These are phyloP conservation scores for Drosophila ambigua DNA, from an alignment of 1,140 invertebrate genomes.

Conservation along the genomic window DNA sequence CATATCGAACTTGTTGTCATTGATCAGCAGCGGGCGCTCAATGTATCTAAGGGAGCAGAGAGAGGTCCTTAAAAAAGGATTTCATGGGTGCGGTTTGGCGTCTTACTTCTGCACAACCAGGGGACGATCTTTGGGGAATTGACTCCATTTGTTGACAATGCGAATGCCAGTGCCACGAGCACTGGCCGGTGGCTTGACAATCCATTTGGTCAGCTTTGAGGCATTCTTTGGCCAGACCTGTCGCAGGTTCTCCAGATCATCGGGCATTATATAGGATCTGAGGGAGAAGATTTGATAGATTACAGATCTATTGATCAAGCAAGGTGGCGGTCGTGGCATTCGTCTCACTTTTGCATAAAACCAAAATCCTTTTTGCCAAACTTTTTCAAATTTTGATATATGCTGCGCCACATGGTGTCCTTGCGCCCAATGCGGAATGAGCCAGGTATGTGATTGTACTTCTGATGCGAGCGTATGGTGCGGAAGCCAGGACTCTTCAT, in stretches of 20 bases:
- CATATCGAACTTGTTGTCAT: conserved; percentile 96
- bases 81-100: rapidly evolving
- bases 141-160: conserved; percentile 96
- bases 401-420: conserved; percentile 96
- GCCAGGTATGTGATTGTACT: conserved; percentile 98
- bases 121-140: conserved; percentile 95
- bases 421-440: conserved; percentile 98
- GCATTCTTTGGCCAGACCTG: conserved; percentile 93
- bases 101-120: conserved; percentile 92
- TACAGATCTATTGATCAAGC: not conserved
- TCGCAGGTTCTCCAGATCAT: conserved; percentile 92
- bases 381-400: conserved; percentile 90
- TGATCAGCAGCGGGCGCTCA: conserved; percentile 93
- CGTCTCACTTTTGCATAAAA: conserved; percentile 90
- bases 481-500: conserved; percentile 91
- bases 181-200: conserved; percentile 95
- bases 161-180: conserved; percentile 97
- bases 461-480: conserved; percentile 93
- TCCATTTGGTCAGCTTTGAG: conserved; percentile 89
- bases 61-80: not conserved
- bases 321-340: too few relatives aligned
- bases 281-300: not conserved
- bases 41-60: conserved; percentile 87
- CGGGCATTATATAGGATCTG: conserved; percentile 94
- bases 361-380: conserved; percentile 92